Base-by-base conservation (phyloP, 2,888 invertebrate genomes). In the Drosophila barbarae region DNA sequence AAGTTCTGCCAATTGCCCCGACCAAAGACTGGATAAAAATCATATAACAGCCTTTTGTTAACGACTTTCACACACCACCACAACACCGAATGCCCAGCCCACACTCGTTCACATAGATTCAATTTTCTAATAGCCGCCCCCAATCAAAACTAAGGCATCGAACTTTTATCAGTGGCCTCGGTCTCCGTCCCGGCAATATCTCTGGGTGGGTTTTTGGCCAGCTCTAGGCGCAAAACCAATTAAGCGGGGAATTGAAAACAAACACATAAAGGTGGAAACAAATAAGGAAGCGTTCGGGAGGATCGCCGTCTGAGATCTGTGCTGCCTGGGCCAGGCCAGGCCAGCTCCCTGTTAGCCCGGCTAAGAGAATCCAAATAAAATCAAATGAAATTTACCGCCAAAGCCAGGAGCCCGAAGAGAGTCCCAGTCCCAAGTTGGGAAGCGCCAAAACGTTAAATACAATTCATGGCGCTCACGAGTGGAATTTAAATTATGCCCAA, bases 401-500 rank as follows among this genome's bases (percentile, higher is more conserved):
- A 58, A 66, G 60, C 71, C 73, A 42, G 44, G 42, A 28, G 49
- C 32, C 28, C 44, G 23, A 41, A 38, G 63, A 44, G 65, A 50
- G 65, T 41, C 63, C 35, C 50, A 49, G 41, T 60, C 77, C 59
- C 77, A 79, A 83, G 73, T 77, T 85, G 83, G 83, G 85, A 83
- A 81, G 85, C 85, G 85, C 85, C 81, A 85, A 81, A 79, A 79
- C 79, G 80, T 79, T 85, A 79, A 80, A 80, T 82, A 77, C 78
- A 79, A 79, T 79, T 79, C 84, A 85, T 83, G 85, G 85, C 83
- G 85, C 87, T 87, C 87, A 87, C 87, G 88, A 87, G 73, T 81
- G 87, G 87, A 87, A 87, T 87, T 87, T 87, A 87, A 87, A 87
- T 87, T 87, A 87, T 87, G 87, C 86, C 87, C 87, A 87, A 87